phyloP scores from a whole-genome alignment of 2,797 vertebrate genomes.

The Hoplostethus atlanticus region DNA sequence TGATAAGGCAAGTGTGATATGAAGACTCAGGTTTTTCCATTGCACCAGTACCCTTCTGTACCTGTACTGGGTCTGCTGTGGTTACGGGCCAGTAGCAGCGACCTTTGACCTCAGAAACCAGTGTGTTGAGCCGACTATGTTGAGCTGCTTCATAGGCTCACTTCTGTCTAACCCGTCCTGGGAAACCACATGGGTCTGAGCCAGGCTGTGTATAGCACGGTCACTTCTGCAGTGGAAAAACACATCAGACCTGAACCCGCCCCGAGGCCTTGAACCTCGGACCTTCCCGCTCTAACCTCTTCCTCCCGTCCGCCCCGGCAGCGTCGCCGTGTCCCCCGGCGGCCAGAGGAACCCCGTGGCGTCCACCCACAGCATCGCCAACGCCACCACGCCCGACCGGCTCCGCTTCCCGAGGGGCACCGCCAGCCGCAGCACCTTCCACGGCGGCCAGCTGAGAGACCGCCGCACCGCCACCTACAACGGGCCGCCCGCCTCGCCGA shows the following conservation, averaged over 20 bases:
- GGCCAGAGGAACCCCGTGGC: constrained; percentile 93
- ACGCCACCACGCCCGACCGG: constrained; percentile 93
- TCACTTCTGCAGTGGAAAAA: constrained; percentile 45
- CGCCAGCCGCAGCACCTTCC: constrained; percentile 96
- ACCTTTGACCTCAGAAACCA: not conserved
- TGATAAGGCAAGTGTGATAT: not conserved
- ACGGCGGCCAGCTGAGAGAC: constrained; percentile 93
- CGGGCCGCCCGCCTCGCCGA: constrained; percentile 95
- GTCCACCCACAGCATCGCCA: constrained; percentile 96
- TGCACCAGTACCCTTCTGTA: not conserved
- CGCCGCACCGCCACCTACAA: constrained; percentile 97
- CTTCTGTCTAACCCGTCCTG: not conserved
- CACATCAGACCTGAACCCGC: not conserved
- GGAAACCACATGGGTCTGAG: not conserved
- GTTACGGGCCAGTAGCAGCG: not conserved
- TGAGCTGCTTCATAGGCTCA: not conserved
- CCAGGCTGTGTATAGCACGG: not conserved
- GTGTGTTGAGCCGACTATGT: not conserved
- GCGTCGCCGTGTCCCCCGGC: constrained; percentile 85
- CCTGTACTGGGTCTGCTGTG: not conserved
- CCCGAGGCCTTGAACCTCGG: rapidly evolving
- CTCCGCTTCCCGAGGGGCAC: constrained; percentile 95
- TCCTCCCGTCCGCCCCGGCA: constrained; percentile 59
- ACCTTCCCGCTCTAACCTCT: not conserved
- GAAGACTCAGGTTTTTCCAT: constrained; percentile 24